Evolutionary conservation across 2,888 invertebrate species (phyloP), one percentile per base, ranked within the genome.

Genomic region (Hydrotaea cyrtoneurina): DNA sequence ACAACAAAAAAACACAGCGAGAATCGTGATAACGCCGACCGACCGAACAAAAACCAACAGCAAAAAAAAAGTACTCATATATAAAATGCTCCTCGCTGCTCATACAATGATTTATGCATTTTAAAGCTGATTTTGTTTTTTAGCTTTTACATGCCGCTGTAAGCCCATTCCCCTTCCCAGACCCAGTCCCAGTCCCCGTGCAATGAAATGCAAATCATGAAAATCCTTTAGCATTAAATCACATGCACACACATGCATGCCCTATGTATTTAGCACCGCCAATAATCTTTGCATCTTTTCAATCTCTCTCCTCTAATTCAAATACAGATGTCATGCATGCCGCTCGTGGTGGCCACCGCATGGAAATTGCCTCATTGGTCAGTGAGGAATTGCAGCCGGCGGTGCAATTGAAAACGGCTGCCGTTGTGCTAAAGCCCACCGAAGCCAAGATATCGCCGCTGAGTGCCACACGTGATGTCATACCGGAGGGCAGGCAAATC

Each of bases 401-500:
- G 64, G 94, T 97, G 74, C 94, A 94, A 87, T 93, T 98, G 26
- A 97, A 97, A 92, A 94, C 94, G 88, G 94, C 95, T 82, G 96
- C 96, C 83, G 95, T 96, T 84, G 94, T 96, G 17, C 93, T 96
- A 74, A 97, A 97, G 90, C 98, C 98, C 0, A 93, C 93, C 3
- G 98, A 98, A 85, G 93, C 95, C 0, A 98, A 97, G 93, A 93
- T 99, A 53, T 92, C 94, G 31, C 96, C 98, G 15, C 93, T 98
- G 80, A 95, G 96, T 11, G 93, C 94, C 53, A 92, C 93, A 0
- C 94, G 99, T 66, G 99, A 99, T 93, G 93, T 97, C 66, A 95
- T 99, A 87, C 97, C 98, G 26, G 96, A 96, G 11, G 95, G 95
- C 62, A 93, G 98, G 76, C 98, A 98, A 93, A 97, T 99, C 88